These are phyloP conservation scores for Cyrtonyx montezumae DNA, from an alignment of 2,113 vertebrate species.

Conservation along the genomic window DNA sequence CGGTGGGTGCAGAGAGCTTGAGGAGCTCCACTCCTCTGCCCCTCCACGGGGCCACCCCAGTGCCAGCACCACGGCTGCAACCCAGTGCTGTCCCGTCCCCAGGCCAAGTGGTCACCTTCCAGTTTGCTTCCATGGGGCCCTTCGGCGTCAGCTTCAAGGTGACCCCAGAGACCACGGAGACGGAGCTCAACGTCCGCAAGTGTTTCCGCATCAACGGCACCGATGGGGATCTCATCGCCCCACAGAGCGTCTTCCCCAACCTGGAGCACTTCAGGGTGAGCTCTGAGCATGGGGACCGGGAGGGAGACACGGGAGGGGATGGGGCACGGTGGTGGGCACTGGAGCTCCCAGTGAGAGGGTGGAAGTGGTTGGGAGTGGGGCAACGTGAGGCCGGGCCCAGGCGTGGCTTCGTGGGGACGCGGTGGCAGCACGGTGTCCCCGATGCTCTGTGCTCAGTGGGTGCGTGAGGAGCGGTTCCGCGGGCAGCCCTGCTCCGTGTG, in stretches of 20 bases:
- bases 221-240: constrained; percentile 52
- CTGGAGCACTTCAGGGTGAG: constrained; percentile 80
- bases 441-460: constrained; percentile 14
- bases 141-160: constrained; percentile 78
- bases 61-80: not conserved
- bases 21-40: not conserved
- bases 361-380: not conserved
- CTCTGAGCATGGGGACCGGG: rapidly evolving
- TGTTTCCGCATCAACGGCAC: constrained; percentile 84
- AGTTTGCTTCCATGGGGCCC: constrained; percentile 70
- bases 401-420: not conserved
- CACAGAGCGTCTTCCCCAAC: constrained; percentile 72
- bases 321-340: not conserved
- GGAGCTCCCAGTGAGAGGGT: rapidly evolving
- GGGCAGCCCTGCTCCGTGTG: constrained; percentile 77
- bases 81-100: not conserved
- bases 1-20: constrained; percentile 35
- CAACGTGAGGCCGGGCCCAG: rapidly evolving
- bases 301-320: not conserved
- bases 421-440: not conserved
- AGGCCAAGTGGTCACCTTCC: constrained; percentile 82
- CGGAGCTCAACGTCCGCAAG: constrained; percentile 75
- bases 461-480: constrained; percentile 74
- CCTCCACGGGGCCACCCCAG: not conserved
- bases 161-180: constrained; percentile 80